Conservation (phyloP, 2,888 invertebrate species). For the Agrotis exclamationis region DNA sequence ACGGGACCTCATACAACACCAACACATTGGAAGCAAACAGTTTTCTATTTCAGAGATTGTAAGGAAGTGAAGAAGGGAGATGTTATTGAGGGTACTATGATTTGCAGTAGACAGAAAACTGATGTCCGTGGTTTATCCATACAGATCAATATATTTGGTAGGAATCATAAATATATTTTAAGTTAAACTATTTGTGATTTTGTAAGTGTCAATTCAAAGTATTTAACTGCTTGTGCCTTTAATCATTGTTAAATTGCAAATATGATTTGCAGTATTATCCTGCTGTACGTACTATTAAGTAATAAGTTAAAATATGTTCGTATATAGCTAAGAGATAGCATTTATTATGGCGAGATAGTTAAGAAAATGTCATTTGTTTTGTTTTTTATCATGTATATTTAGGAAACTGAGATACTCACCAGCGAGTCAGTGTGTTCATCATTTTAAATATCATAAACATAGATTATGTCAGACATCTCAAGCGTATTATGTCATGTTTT, state of each 20-base stretch:
- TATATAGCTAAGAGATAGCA: constrained; percentile 63
- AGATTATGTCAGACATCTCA: constrained; percentile 41
- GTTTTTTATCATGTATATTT: constrained; percentile 56
- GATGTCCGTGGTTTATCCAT: constrained; percentile 95
- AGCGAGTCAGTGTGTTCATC: constrained; percentile 65
- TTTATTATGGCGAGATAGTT: constrained; percentile 32
- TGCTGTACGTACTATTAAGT: constrained; percentile 32
- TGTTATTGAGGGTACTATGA: constrained; percentile 92
- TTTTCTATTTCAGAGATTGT: constrained; percentile 95
- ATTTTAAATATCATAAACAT: constrained; percentile 50
- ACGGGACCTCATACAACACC: constrained; percentile 94
- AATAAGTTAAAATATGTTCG: constrained; percentile 44
- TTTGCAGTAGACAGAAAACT: constrained; percentile 93
- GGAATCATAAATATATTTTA: constrained; percentile 92
- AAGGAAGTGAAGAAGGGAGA: constrained; percentile 93
- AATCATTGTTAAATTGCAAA: constrained; percentile 44
- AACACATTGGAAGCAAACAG: constrained; percentile 99
- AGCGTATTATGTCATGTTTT: constrained; percentile 14
- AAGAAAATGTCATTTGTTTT: constrained; percentile 31
- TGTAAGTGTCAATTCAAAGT: constrained; percentile 25
- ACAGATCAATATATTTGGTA: constrained; percentile 92
- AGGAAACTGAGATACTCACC: constrained; percentile 68
- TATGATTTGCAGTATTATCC: constrained; percentile 50
- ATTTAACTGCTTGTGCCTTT: constrained; percentile 45
- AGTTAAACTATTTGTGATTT: constrained; percentile 84